A percentile compares a stretch with the other conserved stretches of the same genome.
Evolutionary conservation across 2,888 invertebrate species (phyloP).

Genomic region (Sepiola atlantica): DNA sequence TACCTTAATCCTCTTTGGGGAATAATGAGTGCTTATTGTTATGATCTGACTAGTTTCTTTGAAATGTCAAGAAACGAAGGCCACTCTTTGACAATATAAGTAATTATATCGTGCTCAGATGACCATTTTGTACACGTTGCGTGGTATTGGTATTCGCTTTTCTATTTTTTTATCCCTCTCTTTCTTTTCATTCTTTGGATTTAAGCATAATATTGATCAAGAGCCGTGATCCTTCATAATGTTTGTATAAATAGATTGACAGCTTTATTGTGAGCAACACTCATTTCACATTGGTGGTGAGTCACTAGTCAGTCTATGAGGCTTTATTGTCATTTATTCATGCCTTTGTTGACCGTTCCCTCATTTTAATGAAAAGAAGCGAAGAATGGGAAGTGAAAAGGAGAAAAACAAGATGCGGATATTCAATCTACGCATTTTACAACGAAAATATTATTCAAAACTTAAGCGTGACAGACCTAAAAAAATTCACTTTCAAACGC

Average conservation of each 20-base stretch:
- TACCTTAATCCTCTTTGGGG: background rate
- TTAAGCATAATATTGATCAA: background rate
- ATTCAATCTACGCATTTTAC: too few species aligned
- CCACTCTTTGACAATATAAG: background rate
- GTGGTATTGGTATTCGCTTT: background rate
- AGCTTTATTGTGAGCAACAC: background rate
- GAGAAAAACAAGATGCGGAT: background rate
- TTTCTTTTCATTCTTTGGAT: background rate
- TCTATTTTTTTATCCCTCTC: background rate
- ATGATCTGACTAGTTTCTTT: background rate
- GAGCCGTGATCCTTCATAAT: background rate
- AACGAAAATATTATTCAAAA: too few species aligned
- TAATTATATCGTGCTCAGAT: background rate
- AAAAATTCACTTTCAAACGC: too few species aligned
- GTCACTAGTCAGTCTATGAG: background rate
- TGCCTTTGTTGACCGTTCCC: background rate
- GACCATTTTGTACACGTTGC: background rate
- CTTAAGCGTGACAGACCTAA: too few species aligned
- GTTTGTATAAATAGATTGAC: background rate
- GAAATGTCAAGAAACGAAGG: background rate
- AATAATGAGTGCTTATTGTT: background rate
- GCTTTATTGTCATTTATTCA: conserved; percentile 2
- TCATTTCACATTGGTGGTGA: background rate
- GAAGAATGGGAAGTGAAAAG: background rate
- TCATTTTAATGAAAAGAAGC: conserved; percentile 19